These are phyloP conservation scores for Glossosoma conforme DNA, from an alignment of 1,140 invertebrate genomes.

Conservation along the genomic window DNA sequence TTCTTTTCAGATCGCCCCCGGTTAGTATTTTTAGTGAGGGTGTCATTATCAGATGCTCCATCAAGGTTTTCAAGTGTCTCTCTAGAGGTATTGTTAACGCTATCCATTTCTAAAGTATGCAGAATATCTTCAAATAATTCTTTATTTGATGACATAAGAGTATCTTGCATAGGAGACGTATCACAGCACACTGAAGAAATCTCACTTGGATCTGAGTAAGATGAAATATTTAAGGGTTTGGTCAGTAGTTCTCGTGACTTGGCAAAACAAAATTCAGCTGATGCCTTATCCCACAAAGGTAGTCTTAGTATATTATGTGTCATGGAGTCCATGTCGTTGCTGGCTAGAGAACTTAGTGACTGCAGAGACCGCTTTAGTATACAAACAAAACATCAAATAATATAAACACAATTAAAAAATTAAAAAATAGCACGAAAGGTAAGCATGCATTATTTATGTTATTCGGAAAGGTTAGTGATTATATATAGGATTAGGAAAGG, in stretches of 20 bases:
- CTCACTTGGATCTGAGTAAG: conserved; percentile 20
- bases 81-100: background rate
- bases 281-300: conserved; percentile 67
- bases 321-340: conserved; percentile 22
- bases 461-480: too few relatives aligned
- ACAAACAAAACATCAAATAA: too few relatives aligned
- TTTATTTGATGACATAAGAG: conserved; percentile 7
- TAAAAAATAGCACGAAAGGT: too few relatives aligned
- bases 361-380: conserved; percentile 19
- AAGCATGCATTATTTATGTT: too few relatives aligned
- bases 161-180: conserved; percentile 10
- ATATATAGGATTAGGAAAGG: too few relatives aligned
- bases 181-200: conserved; percentile 6
- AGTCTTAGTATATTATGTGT: conserved; percentile 43
- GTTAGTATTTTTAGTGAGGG: conserved; percentile 15
- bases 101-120: background rate
- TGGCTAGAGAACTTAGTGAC: conserved; percentile 17
- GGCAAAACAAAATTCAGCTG: conserved; percentile 68
- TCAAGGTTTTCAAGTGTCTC: background rate
- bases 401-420: too few relatives aligned
- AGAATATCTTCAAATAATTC: conserved; percentile 10
- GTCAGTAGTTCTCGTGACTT: conserved; percentile 64
- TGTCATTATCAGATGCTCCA: conserved; percentile 12
- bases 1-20: background rate
- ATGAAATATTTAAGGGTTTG: conserved; percentile 45